phyloP scores from a whole-genome alignment of 2,797 vertebrate genomes.

The Neostethus bicornis region DNA sequence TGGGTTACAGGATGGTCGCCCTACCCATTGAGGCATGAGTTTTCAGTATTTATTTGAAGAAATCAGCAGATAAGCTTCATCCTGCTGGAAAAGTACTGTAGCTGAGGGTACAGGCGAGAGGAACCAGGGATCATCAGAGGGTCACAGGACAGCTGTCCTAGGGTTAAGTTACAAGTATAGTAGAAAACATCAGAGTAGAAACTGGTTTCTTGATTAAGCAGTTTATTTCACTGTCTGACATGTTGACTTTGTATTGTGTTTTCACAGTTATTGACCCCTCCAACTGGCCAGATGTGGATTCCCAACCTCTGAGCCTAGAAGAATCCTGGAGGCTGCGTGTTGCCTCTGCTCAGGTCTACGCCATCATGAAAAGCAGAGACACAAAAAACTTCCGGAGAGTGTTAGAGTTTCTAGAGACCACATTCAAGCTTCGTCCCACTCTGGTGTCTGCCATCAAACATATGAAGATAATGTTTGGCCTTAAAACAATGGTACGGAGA shows the following conservation, averaged over 20 bases:
- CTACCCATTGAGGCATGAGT: too few relatives aligned
- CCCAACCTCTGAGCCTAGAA: constrained; percentile 53
- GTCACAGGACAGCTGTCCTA: too few relatives aligned
- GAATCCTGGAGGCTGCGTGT: constrained; percentile 70
- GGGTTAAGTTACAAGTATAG: too few relatives aligned
- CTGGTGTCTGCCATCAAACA: constrained; percentile 78
- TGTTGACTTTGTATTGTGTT: not conserved
- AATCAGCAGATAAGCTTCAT: too few relatives aligned
- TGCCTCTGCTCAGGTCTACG: constrained; percentile 56
- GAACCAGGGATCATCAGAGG: too few relatives aligned
- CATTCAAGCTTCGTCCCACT: constrained; percentile 58
- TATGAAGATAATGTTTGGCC: constrained; percentile 82
- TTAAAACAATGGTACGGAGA: constrained; percentile 77
- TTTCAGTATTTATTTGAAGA: too few relatives aligned
- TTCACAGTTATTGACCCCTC: constrained; percentile 58
- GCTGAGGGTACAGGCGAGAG: too few relatives aligned
- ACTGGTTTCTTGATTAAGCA: too few relatives aligned
- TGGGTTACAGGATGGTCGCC: too few relatives aligned
- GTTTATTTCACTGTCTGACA: too few relatives aligned
- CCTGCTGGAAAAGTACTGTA: too few relatives aligned
- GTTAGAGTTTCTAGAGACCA: constrained; percentile 64
- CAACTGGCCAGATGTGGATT: constrained; percentile 63
- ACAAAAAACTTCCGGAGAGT: constrained; percentile 61
- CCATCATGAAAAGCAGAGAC: constrained; percentile 64
- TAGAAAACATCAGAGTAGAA: too few relatives aligned